Evolutionary conservation across 1,140 invertebrate species (phyloP).

Genomic region (Tigriopus japonicus): DNA sequence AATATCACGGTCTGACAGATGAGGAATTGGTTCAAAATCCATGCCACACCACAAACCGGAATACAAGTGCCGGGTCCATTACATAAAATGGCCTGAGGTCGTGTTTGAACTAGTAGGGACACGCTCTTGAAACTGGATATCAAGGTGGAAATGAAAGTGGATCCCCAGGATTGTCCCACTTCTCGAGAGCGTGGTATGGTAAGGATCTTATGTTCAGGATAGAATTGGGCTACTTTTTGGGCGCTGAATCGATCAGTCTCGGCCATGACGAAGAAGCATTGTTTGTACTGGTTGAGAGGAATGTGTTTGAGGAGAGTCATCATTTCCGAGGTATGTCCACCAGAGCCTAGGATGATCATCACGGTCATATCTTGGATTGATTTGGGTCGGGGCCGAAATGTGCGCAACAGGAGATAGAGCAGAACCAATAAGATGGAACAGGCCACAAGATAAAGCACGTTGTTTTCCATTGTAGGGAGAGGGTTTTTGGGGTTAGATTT

Average conservation of each 20-base stretch:
- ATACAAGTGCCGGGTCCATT: neutral
- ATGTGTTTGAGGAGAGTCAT: neutral
- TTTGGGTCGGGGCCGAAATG: too few species aligned
- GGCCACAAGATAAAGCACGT: too few species aligned
- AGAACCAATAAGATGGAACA: too few species aligned
- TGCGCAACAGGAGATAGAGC: too few species aligned
- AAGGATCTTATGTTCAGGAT: neutral
- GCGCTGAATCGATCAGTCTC: neutral
- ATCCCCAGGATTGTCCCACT: neutral
- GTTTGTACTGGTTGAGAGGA: neutral
- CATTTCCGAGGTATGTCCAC: neutral
- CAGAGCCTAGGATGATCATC: neutral
- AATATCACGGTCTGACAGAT: neutral
- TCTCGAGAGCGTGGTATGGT: neutral
- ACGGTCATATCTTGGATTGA: neutral
- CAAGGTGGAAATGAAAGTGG: neutral
- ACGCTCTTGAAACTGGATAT: neutral
- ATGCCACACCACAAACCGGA: neutral
- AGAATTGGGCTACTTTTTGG: neutral
- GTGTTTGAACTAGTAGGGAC: neutral
- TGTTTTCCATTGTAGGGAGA: too few species aligned
- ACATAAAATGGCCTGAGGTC: neutral
- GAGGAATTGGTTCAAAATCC: neutral
- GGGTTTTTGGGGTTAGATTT: too few species aligned
- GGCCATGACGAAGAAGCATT: neutral